A percentile compares a stretch with the other conserved stretches of the same genome.
Evolutionary conservation across 2,113 vertebrate species (phyloP).

Genomic region (Cromileptes altivelis): DNA sequence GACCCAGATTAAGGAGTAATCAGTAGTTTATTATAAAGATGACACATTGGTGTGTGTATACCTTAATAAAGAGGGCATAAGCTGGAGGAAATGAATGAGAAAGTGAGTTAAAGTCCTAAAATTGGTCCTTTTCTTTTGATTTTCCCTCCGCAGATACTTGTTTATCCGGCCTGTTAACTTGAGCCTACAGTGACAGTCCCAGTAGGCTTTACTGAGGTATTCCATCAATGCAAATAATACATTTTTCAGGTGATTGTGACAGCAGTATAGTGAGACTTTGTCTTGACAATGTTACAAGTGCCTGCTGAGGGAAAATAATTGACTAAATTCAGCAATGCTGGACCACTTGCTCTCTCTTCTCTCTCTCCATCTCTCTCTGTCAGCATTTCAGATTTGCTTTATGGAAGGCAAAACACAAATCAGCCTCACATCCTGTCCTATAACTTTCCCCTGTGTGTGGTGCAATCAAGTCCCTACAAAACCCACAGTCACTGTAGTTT

Average conservation of each 20-base stretch:
- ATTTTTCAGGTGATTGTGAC: conserved; percentile 36
- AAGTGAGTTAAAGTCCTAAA: conserved; percentile 14
- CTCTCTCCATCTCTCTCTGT: conserved; percentile 61
- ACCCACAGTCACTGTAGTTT: conserved; percentile 32
- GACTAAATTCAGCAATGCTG: conserved; percentile 44
- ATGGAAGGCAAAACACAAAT: conserved; percentile 45
- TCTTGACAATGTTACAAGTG: conserved; percentile 41
- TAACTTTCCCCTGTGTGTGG: conserved; percentile 74
- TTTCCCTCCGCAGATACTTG: conserved; percentile 49
- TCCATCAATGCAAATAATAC: conserved; percentile 18
- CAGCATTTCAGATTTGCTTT: conserved; percentile 44
- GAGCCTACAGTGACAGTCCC: conserved; percentile 24
- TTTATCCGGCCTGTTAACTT: conserved; percentile 36
- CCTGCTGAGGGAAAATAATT: conserved; percentile 59
- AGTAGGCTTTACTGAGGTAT: conserved; percentile 9
- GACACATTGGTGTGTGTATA: not conserved
- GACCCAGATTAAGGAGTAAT: conserved; percentile 18
- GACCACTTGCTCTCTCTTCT: conserved; percentile 58
- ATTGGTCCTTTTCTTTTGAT: conserved; percentile 32
- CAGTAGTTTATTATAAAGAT: not conserved
- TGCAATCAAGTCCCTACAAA: conserved; percentile 51
- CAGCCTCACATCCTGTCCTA: conserved; percentile 68
- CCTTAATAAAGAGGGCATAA: conserved; percentile 9
- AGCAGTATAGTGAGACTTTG: conserved; percentile 14
- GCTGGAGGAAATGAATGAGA: conserved; percentile 64